A percentile compares a stretch with the other conserved stretches of the same genome.
Evolutionary conservation across 2,797 vertebrate genomes (phyloP).

Genomic region (Thunnus albacares): DNA sequence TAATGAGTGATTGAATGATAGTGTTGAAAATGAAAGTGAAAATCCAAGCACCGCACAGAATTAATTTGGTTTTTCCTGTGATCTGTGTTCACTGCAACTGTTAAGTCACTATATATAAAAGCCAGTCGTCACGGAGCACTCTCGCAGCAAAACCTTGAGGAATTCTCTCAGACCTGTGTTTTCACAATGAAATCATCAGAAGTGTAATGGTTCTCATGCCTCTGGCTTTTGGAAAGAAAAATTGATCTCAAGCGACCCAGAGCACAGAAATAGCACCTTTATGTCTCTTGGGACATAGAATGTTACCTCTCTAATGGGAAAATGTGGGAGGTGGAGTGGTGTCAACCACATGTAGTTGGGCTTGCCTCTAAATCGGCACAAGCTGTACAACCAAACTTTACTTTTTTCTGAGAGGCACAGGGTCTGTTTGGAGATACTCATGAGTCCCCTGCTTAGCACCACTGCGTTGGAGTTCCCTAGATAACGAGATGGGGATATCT

Average conservation of each 20-base stretch:
- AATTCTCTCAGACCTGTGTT: conserved; percentile 5
- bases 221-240: conserved; percentile 4
- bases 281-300: conserved; percentile 14
- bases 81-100: conserved; percentile 11
- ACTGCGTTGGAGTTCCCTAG: conserved; percentile 5
- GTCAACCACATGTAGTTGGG: not conserved
- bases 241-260: conserved; percentile 1
- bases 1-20: conserved; percentile 59
- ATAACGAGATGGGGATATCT: conserved; percentile 17
- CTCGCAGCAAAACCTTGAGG: not conserved
- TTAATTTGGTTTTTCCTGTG: conserved; percentile 13
- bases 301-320: not conserved
- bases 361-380: too few relatives aligned
- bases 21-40: conserved; percentile 29
- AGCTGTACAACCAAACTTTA: not conserved
- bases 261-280: not conserved
- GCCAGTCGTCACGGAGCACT: not conserved
- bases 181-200: conserved; percentile 1
- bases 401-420: not conserved
- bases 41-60: conserved; percentile 18
- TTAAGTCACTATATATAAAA: conserved; percentile 1
- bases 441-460: not conserved
- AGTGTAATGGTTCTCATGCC: not conserved
- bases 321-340: not conserved
- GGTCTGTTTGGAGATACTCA: not conserved